Conservation (phyloP, 2,113 vertebrate genomes). For the Columba janthina region DNA sequence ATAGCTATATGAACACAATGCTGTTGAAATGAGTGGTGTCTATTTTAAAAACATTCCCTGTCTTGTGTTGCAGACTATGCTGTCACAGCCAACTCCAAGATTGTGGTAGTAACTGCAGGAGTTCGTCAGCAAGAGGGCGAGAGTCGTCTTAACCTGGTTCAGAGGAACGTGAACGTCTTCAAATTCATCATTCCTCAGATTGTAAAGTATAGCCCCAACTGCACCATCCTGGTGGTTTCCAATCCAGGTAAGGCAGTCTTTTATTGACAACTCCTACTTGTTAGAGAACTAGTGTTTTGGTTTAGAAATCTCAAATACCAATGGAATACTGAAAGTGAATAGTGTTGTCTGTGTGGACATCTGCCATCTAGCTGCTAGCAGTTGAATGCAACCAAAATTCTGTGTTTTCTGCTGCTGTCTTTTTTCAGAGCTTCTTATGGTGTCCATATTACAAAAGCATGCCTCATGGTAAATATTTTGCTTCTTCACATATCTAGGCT, state of each 20-base stretch:
- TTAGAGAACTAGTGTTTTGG: neutral
- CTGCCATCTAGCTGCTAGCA: neutral
- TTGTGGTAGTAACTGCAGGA: constrained; percentile 93
- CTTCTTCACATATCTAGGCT: neutral
- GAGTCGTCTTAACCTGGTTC: constrained; percentile 94
- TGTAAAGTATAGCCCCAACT: constrained; percentile 91
- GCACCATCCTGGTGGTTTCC: constrained; percentile 92
- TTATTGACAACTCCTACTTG: rapidly evolving
- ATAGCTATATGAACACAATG: neutral
- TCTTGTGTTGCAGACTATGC: constrained; percentile 82
- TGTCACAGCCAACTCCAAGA: constrained; percentile 90
- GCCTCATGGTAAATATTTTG: neutral
- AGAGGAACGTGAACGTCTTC: constrained; percentile 97
- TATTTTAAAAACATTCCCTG: no score
- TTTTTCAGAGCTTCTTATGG: neutral
- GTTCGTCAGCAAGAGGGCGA: constrained; percentile 98
- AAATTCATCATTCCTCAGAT: constrained; percentile 95
- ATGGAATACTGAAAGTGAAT: neutral
- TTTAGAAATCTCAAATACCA: neutral
- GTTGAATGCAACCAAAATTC: neutral
- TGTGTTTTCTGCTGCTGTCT: neutral
- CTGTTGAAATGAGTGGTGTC: neutral
- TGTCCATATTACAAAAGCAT: neutral
- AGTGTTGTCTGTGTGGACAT: neutral
- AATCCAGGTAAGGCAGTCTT: constrained; percentile 84